Percentiles rank a stretch among this genome's conserved stretches.
Conservation (phyloP, 2,888 invertebrate species). For the Latrodectus elegans region DNA sequence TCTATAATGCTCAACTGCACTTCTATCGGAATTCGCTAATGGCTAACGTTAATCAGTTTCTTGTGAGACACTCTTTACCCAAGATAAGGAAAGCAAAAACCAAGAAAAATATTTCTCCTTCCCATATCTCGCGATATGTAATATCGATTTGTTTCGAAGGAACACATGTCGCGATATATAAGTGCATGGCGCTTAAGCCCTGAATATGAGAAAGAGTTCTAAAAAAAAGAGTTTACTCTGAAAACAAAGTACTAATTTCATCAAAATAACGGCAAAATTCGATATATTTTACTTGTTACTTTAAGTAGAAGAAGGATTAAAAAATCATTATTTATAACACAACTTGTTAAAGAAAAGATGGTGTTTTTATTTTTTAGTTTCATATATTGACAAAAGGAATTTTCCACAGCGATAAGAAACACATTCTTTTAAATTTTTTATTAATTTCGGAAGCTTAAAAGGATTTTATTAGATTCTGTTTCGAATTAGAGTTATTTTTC, state of each 20-base stretch:
- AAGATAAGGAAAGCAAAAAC: slow-evolving; percentile 42
- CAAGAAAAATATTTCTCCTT: slow-evolving; percentile 57
- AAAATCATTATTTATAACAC: slow-evolving; percentile 48
- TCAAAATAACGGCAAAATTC: slow-evolving; percentile 54
- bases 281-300: slow-evolving; percentile 58
- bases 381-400: slow-evolving; percentile 33
- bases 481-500: no score
- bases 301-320: slow-evolving; percentile 39
- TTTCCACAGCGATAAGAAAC: not conserved
- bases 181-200: slow-evolving; percentile 22
- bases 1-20: slow-evolving; percentile 35
- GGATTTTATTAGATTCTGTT: no score
- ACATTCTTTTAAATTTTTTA: not conserved
- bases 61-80: slow-evolving; percentile 45
- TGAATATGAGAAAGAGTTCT: not conserved
- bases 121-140: slow-evolving; percentile 58
- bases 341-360: slow-evolving; percentile 16
- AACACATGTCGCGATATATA: slow-evolving; percentile 46
- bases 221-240: slow-evolving; percentile 8
- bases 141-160: slow-evolving; percentile 35
- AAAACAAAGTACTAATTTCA: slow-evolving; percentile 39
- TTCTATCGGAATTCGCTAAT: slow-evolving; percentile 64
- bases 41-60: slow-evolving; percentile 55
- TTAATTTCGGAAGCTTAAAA: no score
- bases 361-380: not conserved